Conservation (phyloP, 2,797 vertebrate species). For the Pitangus sulphuratus region DNA sequence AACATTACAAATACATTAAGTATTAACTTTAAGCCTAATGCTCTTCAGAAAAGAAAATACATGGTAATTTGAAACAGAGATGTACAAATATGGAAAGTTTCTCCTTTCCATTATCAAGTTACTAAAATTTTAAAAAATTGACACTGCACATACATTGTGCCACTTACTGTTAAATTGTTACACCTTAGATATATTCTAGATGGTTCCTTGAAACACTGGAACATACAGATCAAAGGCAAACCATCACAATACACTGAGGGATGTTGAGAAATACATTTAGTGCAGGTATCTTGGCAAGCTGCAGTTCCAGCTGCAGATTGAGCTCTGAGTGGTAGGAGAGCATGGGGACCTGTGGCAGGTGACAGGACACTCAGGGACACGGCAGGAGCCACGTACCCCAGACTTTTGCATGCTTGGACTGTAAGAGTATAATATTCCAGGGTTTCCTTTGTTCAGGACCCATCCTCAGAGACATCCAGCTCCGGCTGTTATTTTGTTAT, state of each 20-base stretch:
- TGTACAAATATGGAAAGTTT: neutral
- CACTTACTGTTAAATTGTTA: neutral
- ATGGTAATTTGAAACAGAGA: neutral
- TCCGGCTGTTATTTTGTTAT: neutral
- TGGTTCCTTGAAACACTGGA: neutral
- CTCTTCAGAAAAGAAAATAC: neutral
- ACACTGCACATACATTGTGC: neutral
- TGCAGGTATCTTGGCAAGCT: neutral
- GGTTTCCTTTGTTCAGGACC: neutral
- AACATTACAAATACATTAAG: neutral
- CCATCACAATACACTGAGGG: neutral
- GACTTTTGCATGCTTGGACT: neutral
- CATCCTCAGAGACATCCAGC: neutral
- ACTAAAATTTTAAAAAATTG: neutral
- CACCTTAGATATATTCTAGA: neutral
- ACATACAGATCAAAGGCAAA: neutral
- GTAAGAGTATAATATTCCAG: neutral
- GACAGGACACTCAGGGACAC: rapidly evolving
- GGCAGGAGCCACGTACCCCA: neutral
- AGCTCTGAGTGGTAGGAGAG: neutral
- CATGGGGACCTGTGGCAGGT: neutral
- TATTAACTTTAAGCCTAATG: neutral
- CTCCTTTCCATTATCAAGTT: neutral
- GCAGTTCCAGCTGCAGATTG: neutral
- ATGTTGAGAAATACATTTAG: neutral